Conservation (phyloP, 1,140 invertebrate species). For the Drosophila rufa region DNA sequence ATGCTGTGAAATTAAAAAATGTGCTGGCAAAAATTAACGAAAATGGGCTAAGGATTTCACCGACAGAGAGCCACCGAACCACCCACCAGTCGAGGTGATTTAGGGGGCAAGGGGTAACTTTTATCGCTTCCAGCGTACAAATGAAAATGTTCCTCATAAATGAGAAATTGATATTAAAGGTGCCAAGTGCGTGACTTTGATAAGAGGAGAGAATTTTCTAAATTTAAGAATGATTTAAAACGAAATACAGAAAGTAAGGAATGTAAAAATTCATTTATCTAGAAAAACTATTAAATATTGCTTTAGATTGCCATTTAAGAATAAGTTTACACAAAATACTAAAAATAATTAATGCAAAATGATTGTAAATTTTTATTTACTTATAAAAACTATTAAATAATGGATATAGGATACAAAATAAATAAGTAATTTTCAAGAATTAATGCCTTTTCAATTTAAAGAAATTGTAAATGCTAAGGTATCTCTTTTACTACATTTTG, state of each 20-base stretch:
- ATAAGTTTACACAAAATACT: no score
- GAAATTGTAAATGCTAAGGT: no score
- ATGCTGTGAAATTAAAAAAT: slow-evolving; percentile 75
- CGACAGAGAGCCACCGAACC: background rate
- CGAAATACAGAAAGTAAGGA: background rate
- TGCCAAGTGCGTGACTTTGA: slow-evolving; percentile 27
- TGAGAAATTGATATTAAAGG: slow-evolving; percentile 68
- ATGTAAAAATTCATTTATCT: no score
- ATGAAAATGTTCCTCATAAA: slow-evolving; percentile 63
- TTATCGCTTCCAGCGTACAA: slow-evolving; percentile 47
- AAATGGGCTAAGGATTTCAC: slow-evolving; percentile 66
- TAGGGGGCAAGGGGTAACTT: slow-evolving; percentile 30
- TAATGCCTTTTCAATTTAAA: no score
- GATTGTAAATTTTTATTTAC: background rate
- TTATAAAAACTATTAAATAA: no score
- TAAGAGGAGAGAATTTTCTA: background rate
- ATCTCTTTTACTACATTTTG: no score
- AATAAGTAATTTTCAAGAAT: background rate
- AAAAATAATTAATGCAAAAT: background rate
- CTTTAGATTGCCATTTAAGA: no score
- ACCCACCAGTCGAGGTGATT: slow-evolving; percentile 5
- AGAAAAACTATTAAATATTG: no score
- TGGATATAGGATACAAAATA: background rate
- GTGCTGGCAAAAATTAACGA: slow-evolving; percentile 71
- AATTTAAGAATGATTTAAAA: background rate